Conservation (phyloP, 1,140 invertebrate species). For the roundworm (Caenorhabditis elegans) region WBcel235 BX284602.5:8280501-8281000, state of each 20-base stretch:
- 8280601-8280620: too few relatives aligned
- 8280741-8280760: not conserved
- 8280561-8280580: too few relatives aligned
- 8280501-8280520: too few relatives aligned
- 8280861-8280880: not conserved
- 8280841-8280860: not conserved
- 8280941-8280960: not conserved
- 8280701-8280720: not conserved
- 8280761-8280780: not conserved
- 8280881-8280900: not conserved
- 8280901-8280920: too few relatives aligned
- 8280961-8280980: not conserved
- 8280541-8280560: too few relatives aligned
- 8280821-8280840: not conserved
- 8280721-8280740: not conserved
- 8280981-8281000: not conserved
- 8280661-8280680: not conserved
- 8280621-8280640: too few relatives aligned
- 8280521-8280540: too few relatives aligned
- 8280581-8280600: too few relatives aligned
- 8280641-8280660: not conserved
- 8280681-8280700: not conserved
- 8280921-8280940: too few relatives aligned
- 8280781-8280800: not conserved
- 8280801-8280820: not conserved